phyloP scores from a whole-genome alignment of 2,888 invertebrate species.

The Dynastes hyllus region DNA sequence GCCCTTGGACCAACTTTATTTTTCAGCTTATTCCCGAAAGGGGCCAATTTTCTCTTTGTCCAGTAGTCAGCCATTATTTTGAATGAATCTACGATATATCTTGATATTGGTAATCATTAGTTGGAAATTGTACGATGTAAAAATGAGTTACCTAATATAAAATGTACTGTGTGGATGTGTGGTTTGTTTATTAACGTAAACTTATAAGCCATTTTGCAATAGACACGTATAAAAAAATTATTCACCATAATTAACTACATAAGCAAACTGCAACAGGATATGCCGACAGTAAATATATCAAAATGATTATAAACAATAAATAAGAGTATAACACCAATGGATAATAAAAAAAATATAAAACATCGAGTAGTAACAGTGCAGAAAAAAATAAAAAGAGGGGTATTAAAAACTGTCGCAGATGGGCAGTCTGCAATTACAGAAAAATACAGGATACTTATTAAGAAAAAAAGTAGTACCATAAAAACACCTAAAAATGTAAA shows the following conservation, averaged over 20 bases:
- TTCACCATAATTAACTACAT: not conserved
- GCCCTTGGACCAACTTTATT: no score
- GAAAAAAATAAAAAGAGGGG: constrained; percentile 54
- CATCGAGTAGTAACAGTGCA: constrained; percentile 54
- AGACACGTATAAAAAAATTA: constrained; percentile 23
- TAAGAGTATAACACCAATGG: constrained; percentile 48
- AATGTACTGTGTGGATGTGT: constrained; percentile 12
- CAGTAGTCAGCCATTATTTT: no score
- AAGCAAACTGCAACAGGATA: constrained; percentile 50
- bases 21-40: no score
- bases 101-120: no score
- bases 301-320: constrained; percentile 55
- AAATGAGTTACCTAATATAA: not conserved
- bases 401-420: constrained; percentile 47
- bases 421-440: constrained; percentile 46
- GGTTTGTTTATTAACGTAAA: not conserved
- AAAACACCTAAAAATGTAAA: constrained; percentile 54
- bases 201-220: constrained; percentile 23
- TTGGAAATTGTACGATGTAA: no score
- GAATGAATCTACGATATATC: no score
- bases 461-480: constrained; percentile 52
- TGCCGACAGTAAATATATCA: constrained; percentile 48
- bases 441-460: constrained; percentile 55
- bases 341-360: constrained; percentile 46
- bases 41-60: no score